These are phyloP conservation scores for Drosophila mulleri DNA, from an alignment of 2,888 invertebrate genomes.

Conservation along the genomic window DNA sequence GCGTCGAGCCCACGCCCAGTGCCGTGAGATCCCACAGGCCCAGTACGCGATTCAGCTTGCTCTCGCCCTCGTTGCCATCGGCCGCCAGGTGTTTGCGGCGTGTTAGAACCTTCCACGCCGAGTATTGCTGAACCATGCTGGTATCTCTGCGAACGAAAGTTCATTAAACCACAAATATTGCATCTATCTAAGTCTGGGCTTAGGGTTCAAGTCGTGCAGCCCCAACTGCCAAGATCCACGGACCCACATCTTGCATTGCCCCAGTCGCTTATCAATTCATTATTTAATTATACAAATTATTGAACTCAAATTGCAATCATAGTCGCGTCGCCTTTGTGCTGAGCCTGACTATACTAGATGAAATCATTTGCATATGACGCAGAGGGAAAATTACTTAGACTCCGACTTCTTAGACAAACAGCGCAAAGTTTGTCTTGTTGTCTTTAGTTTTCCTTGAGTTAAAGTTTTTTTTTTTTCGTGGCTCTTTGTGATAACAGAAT, in stretches of 20 bases:
- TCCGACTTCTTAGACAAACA: not conserved
- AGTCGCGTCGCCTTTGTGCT: slow-evolving; percentile 32
- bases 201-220: slow-evolving; percentile 33
- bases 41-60: slow-evolving; percentile 82
- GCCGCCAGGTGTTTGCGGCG: slow-evolving; percentile 81
- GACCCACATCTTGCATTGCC: slow-evolving; percentile 25
- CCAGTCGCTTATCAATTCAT: slow-evolving; percentile 45
- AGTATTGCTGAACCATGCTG: slow-evolving; percentile 73
- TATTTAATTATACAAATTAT: slow-evolving; percentile 61
- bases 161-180: slow-evolving; percentile 51
- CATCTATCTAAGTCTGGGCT: slow-evolving; percentile 28
- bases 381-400: slow-evolving; percentile 2
- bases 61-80: slow-evolving; percentile 75
- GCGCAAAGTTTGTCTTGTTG: not conserved
- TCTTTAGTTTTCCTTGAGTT: not conserved
- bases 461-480: not conserved
- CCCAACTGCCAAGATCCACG: slow-evolving; percentile 58
- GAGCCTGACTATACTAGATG: not conserved
- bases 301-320: slow-evolving; percentile 60
- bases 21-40: slow-evolving; percentile 89
- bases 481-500: not conserved
- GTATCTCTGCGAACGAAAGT: slow-evolving; percentile 37
- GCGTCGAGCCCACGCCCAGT: slow-evolving; percentile 91
- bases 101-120: slow-evolving; percentile 84
- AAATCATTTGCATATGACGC: slow-evolving; percentile 11